These are phyloP conservation scores for Lasiurus borealis DNA, from an alignment of 2,113 vertebrate genomes.

Conservation along the genomic window DNA sequence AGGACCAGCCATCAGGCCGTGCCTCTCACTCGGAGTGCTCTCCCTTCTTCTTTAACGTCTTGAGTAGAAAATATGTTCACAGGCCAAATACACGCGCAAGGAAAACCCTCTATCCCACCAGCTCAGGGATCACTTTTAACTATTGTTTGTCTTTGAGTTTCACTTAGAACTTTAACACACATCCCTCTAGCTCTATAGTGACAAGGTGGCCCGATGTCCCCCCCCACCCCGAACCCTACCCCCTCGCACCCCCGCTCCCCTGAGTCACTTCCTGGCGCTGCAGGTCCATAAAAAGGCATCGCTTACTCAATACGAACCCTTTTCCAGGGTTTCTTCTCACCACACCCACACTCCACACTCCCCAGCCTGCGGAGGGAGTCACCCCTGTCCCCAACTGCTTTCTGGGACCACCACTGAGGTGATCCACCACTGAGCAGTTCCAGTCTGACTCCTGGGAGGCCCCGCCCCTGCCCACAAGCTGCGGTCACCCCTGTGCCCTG, in stretches of 20 bases:
- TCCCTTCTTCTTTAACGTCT: not conserved
- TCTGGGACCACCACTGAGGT: not conserved
- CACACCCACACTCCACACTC: not conserved
- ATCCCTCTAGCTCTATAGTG: rapidly evolving
- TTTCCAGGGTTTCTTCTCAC: not conserved
- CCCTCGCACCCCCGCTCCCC: not conserved
- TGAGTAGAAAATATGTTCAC: not conserved
- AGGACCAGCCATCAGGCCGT: rapidly evolving
- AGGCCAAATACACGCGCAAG: rapidly evolving
- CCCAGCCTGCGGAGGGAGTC: rapidly evolving
- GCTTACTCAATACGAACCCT: not conserved
- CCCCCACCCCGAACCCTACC: not conserved
- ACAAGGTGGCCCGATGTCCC: rapidly evolving
- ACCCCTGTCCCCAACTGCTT: rapidly evolving
- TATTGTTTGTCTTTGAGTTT: not conserved
- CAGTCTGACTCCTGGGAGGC: not conserved
- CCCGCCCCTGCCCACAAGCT: not conserved
- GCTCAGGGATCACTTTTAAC: not conserved
- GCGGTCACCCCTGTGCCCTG: rapidly evolving
- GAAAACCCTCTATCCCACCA: no score
- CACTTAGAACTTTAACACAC: rapidly evolving
- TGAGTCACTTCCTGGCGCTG: rapidly evolving
- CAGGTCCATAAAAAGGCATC: not conserved
- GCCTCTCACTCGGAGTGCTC: no score
- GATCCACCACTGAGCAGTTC: not conserved